phyloP scores from a whole-genome alignment of 2,888 invertebrate genomes.

The Oxystoma pomonae region DNA sequence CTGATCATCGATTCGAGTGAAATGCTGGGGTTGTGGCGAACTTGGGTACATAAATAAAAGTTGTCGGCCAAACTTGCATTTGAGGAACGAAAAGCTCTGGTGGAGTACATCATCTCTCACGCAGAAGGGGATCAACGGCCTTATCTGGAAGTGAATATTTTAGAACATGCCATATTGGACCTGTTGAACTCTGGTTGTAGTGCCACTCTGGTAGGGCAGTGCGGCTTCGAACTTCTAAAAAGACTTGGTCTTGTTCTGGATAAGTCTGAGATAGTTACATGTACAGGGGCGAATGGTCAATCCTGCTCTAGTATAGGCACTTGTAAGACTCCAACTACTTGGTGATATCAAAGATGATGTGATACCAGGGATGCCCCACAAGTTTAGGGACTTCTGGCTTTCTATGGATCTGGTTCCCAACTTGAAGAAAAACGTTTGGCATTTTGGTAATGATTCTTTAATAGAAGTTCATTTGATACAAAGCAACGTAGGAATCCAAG shows the following conservation, averaged over 20 bases:
- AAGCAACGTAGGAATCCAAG: too few species aligned
- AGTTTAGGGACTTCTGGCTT: conserved; percentile 21
- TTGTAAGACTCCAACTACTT: conserved; percentile 10
- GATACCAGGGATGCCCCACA: conserved; percentile 16
- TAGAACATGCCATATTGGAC: conserved; percentile 8
- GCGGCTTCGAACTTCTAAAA: conserved; percentile 5
- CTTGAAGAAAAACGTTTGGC: conserved; percentile 12
- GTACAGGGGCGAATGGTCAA: conserved; percentile 20
- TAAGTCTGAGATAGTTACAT: background rate
- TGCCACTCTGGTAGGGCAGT: conserved; percentile 8
- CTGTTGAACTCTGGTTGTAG: conserved; percentile 17
- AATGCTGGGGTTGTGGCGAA: too few species aligned
- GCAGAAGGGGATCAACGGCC: too few species aligned
- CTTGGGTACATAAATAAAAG: too few species aligned
- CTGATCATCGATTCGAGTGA: too few species aligned
- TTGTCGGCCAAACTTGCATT: too few species aligned
- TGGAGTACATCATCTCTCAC: too few species aligned
- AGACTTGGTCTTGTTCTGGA: conserved; percentile 8
- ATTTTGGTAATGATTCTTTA: too few species aligned
- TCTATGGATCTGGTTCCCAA: conserved; percentile 20
- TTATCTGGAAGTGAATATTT: too few species aligned
- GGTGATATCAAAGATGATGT: conserved; percentile 19
- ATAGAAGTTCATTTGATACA: too few species aligned
- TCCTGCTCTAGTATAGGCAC: conserved; percentile 13
- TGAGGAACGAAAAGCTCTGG: too few species aligned